Evolutionary conservation across 2,888 invertebrate species (phyloP).

Genomic region (Deilephila elpenor): DNA sequence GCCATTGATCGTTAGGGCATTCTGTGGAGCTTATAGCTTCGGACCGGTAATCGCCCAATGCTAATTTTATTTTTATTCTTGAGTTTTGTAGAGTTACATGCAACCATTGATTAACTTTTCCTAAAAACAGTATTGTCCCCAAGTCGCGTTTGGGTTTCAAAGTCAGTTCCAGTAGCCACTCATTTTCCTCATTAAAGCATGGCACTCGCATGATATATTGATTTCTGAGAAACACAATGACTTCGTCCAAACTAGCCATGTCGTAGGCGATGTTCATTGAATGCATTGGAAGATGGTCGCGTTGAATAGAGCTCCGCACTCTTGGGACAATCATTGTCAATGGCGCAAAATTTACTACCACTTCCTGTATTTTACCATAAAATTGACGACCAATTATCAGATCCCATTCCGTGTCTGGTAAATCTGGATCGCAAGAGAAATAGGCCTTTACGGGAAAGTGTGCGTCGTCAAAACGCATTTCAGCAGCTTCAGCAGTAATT

Average conservation of each 20-base stretch:
- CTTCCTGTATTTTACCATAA: constrained; percentile 76
- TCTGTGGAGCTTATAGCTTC: constrained; percentile 69
- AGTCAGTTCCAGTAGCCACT: constrained; percentile 71
- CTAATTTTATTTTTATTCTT: constrained; percentile 69
- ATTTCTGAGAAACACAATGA: constrained; percentile 60
- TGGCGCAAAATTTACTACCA: constrained; percentile 76
- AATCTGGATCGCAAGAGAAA: constrained; percentile 73
- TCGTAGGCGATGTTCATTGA: constrained; percentile 73
- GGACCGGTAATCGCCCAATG: constrained; percentile 55
- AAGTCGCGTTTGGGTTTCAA: constrained; percentile 65
- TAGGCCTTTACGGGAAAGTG: constrained; percentile 52
- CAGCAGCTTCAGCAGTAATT: constrained; percentile 66
- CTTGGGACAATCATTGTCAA: constrained; percentile 59
- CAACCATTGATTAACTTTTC: constrained; percentile 62
- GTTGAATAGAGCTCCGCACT: constrained; percentile 41
- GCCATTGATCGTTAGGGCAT: constrained; percentile 68
- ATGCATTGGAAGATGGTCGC: constrained; percentile 58
- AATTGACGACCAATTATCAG: constrained; percentile 74
- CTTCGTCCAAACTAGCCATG: constrained; percentile 68
- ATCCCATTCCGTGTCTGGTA: constrained; percentile 66
- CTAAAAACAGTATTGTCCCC: constrained; percentile 69
- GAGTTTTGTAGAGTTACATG: constrained; percentile 67
- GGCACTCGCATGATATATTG: constrained; percentile 71
- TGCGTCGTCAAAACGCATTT: constrained; percentile 72
- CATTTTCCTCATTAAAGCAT: constrained; percentile 65